Evolutionary conservation across 2,888 invertebrate genomes (phyloP), one percentile per base, ranked within the genome.

Genomic region (Clistopyga incitator): DNA sequence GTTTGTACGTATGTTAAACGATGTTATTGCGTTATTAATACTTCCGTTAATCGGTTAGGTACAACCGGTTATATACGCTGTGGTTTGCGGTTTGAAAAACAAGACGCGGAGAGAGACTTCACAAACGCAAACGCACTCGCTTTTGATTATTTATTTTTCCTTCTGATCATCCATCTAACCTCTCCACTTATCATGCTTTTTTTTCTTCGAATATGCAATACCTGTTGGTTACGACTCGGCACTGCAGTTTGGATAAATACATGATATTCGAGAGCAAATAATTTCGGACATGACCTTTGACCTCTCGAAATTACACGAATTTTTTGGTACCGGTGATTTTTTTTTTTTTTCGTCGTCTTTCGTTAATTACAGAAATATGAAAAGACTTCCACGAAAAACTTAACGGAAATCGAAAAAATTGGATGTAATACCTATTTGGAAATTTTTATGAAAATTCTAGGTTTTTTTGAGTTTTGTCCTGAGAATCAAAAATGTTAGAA

Each of bases 21-120:
- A 84, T 83, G 78, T 86, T 85, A 82, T 85, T 85, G 79, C 81
- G 50, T 79, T 84, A 80, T 85, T 84, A 81, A 84, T 84, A 84
- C 70, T 83, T 84, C 68, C 79, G 83, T 82, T 84, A 82, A 84
- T 78, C 78, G 65, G 74, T 84, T 72, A 71, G 81, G 74, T 54
- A 52, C 20, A 83, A 84, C 86, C 84, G 81, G 84, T 86, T 84
- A 74, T 76, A 45, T 52, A 15, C 38, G 29, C 34, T 38, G 64
- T 52, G 61, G 71, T 84, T 82, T 68, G 76, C 71, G 71, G 65
- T 47, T 82, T 70, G 70, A 72, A 56, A 81, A 82, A 82, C 56
- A 50, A 71, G 29, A 81, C 29, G 29, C 25, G 6, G 65, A 47
- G 54, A 56, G 61, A 68, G 56, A 61, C 38, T 38, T 38, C 38